These are phyloP conservation scores for Oxyscelio sp. DNA, from an alignment of 2,888 invertebrate genomes.

Conservation along the genomic window DNA sequence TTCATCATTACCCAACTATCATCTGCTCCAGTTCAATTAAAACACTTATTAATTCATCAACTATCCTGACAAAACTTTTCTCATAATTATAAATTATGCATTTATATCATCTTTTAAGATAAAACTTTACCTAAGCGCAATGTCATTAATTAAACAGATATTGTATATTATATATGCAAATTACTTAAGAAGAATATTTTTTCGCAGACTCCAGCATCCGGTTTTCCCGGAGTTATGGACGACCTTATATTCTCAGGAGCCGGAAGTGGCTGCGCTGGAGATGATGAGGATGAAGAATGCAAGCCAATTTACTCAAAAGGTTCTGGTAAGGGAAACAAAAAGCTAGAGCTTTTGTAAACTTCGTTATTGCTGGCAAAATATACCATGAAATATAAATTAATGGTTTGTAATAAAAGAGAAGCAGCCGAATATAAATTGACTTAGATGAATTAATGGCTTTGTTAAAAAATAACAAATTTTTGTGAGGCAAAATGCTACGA, in stretches of 20 bases:
- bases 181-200: slow-evolving; percentile 26
- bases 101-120: background rate
- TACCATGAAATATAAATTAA: slow-evolving; percentile 32
- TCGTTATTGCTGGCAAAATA: slow-evolving; percentile 47
- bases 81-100: background rate
- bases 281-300: slow-evolving; percentile 97
- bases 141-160: background rate
- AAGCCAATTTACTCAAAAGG: slow-evolving; percentile 94
- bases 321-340: slow-evolving; percentile 90
- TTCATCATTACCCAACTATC: slow-evolving; percentile 2
- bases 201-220: slow-evolving; percentile 94
- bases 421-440: slow-evolving; percentile 54
- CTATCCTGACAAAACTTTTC: background rate
- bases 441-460: slow-evolving; percentile 23
- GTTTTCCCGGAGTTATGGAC: slow-evolving; percentile 93
- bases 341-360: slow-evolving; percentile 92
- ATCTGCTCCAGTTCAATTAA: slow-evolving; percentile 16
- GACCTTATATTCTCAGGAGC: slow-evolving; percentile 97
- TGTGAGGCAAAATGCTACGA: background rate
- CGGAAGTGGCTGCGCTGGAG: slow-evolving; percentile 96
- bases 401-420: slow-evolving; percentile 27
- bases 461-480: background rate
- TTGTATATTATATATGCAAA: slow-evolving; percentile 22
- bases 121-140: background rate
- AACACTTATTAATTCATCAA: background rate